Base-by-base conservation (phyloP, 2,888 invertebrate genomes). In the Frankliniella fusca region DNA sequence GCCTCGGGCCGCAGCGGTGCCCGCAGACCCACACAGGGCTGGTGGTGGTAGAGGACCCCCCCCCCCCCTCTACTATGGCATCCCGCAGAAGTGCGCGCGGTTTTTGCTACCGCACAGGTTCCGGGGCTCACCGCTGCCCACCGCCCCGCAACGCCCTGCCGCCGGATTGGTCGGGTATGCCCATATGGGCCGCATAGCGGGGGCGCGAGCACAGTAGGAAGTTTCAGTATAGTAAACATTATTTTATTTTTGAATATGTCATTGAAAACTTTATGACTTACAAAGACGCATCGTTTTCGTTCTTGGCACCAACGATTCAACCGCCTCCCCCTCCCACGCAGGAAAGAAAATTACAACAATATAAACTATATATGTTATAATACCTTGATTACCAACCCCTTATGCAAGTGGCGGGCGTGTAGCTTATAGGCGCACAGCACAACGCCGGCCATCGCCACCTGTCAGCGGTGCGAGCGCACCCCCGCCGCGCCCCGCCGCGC, bases 401-500 rank as follows among this genome's bases (percentile, higher is more conserved):
- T n/a, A 38, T 5, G 3, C 38, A 38, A 38, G 38, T 38, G 38
- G 38, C 38, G 38, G 38, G 2, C 38, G 38, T 2, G 38, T 38
- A 38, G 38, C 38, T 38, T 38, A n/a, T 38, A 38, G 38, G 38
- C 38, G 38, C 38, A 38, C 5, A n/a, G 38, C 38, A 38, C 38
- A 38, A 38, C 38, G 5, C 3, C 38, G 38, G 3, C 38, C 38
- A 38, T 76, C 70, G 70, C 70, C 70, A 76, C 70, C 70, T 76
- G 70, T 27, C 70, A 76, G 70, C 70, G 70, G 8, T 7, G 23
- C 70, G 11, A 11, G 23, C 70, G 5, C 70, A 8, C n/a, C n/a
- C 20, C 70, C 70, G 38, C 48, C 15, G 48, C n/a, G 70, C 84
- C 84, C 82, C 84, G 84, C 85, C 86, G 85, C 86, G 85, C 86